Percentiles rank a stretch among this genome's conserved stretches.
Conservation (phyloP, 1,140 invertebrate genomes). For the Bombus picipes region DNA sequence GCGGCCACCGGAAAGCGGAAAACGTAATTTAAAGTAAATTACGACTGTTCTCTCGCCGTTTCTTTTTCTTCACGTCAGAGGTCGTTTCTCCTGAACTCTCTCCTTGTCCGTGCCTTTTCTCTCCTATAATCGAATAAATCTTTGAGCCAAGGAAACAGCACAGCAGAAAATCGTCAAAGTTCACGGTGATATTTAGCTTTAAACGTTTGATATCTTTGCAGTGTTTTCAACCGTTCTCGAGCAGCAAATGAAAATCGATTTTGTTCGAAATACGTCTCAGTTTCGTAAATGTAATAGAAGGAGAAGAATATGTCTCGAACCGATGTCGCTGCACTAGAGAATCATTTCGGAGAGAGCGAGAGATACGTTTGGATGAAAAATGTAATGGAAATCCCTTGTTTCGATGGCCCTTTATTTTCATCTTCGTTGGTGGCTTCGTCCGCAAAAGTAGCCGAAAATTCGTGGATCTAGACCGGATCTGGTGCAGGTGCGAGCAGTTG, state of each 20-base stretch:
- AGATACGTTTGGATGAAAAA: neutral
- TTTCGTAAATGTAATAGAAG: neutral
- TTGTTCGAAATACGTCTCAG: neutral
- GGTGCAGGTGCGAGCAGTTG: constrained; percentile 82
- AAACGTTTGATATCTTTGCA: neutral
- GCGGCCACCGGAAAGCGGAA: neutral
- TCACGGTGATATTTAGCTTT: neutral
- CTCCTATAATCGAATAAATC: neutral
- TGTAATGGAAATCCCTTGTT: neutral
- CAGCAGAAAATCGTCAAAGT: neutral
- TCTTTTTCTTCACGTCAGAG: neutral
- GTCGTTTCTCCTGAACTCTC: neutral
- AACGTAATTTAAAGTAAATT: constrained; percentile 7
- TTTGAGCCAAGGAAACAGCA: neutral
- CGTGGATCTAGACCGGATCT: constrained; percentile 80
- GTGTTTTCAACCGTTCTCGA: neutral
- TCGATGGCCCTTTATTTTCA: neutral
- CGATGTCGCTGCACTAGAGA: neutral
- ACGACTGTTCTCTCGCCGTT: neutral
- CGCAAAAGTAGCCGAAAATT: neutral
- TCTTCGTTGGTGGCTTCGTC: neutral
- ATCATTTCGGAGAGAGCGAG: neutral
- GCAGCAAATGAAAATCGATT: neutral
- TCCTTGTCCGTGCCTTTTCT: neutral
- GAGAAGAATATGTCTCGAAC: neutral